Conservation (phyloP, 1,140 invertebrate species). For the Drosophila ficusphila region DNA sequence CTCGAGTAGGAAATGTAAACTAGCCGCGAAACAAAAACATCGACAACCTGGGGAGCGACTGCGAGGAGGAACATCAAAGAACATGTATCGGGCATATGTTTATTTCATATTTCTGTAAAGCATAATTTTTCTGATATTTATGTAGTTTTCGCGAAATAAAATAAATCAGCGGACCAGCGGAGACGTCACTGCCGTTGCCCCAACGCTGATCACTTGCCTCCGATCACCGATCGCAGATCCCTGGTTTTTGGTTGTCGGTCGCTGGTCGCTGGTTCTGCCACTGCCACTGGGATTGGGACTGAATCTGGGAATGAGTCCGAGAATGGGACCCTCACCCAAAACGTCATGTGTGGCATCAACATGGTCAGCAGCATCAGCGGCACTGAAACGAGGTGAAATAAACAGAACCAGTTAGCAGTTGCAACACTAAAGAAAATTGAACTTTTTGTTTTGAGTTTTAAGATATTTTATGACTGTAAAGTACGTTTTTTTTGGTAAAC, state of each 20-base stretch:
- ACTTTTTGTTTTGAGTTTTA: too few relatives aligned
- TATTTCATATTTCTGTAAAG: constrained; percentile 77
- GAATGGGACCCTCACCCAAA: constrained; percentile 40
- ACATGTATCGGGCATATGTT: constrained; percentile 57
- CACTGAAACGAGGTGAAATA: constrained; percentile 49
- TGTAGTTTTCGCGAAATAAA: constrained; percentile 79
- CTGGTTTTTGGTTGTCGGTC: background rate
- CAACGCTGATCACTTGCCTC: constrained; percentile 19
- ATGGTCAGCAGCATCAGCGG: constrained; percentile 37
- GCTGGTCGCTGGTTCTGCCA: constrained; percentile 5
- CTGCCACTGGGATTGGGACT: constrained; percentile 39
- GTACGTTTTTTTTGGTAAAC: too few relatives aligned
- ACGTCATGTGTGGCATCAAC: constrained; percentile 77
- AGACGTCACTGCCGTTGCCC: constrained; percentile 59
- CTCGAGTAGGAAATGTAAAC: constrained; percentile 80
- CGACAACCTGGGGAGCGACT: constrained; percentile 48
- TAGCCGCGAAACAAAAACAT: constrained; percentile 52
- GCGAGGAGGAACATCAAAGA: constrained; percentile 34
- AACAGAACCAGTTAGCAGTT: constrained; percentile 59
- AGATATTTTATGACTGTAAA: too few relatives aligned
- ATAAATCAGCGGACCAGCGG: constrained; percentile 72
- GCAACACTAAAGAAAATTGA: constrained; percentile 13
- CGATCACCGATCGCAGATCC: background rate
- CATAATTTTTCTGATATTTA: constrained; percentile 82
- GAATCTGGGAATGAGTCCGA: constrained; percentile 42